A percentile compares a stretch with the other conserved stretches of the same genome.
Evolutionary conservation across 2,888 invertebrate genomes (phyloP).

Genomic region (Leptarthrus brevirostris): DNA sequence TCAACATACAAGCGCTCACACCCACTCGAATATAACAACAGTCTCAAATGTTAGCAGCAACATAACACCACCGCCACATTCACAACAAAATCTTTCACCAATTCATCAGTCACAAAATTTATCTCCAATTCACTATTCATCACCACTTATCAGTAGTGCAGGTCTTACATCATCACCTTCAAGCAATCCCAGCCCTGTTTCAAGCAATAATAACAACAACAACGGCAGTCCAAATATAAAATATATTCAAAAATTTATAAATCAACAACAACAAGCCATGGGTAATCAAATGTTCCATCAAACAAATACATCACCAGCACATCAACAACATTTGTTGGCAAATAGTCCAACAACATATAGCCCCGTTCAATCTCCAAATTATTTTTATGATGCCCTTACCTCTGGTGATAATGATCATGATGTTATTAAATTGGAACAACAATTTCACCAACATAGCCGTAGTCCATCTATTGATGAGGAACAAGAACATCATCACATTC

Average conservation of each 20-base stretch:
- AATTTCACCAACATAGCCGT: constrained; percentile 57
- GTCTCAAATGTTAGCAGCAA: constrained; percentile 52
- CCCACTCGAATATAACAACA: constrained; percentile 53
- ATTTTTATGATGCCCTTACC: constrained; percentile 55
- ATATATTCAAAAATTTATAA: constrained; percentile 50
- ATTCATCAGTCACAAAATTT: constrained; percentile 54
- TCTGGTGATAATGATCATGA: constrained; percentile 54
- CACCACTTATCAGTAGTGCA: constrained; percentile 53
- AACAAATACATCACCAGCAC: constrained; percentile 44
- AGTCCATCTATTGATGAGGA: constrained; percentile 63
- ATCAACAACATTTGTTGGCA: constrained; percentile 37
- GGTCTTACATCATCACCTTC: constrained; percentile 51
- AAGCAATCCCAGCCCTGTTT: constrained; percentile 22
- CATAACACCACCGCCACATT: constrained; percentile 55
- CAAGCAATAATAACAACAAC: constrained; percentile 49
- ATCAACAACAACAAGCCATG: constrained; percentile 52
- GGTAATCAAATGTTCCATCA: constrained; percentile 55
- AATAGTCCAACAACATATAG: constrained; percentile 55
- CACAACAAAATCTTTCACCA: constrained; percentile 55
- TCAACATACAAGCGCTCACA: constrained; percentile 54
- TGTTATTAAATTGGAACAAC: constrained; percentile 56
- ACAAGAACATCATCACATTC: constrained; percentile 52
- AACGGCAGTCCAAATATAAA: constrained; percentile 55
- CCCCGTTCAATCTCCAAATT: constrained; percentile 56
- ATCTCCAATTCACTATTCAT: constrained; percentile 59